Conservation (phyloP, 2,797 vertebrate species). For the Leptodactylus fallax region DNA sequence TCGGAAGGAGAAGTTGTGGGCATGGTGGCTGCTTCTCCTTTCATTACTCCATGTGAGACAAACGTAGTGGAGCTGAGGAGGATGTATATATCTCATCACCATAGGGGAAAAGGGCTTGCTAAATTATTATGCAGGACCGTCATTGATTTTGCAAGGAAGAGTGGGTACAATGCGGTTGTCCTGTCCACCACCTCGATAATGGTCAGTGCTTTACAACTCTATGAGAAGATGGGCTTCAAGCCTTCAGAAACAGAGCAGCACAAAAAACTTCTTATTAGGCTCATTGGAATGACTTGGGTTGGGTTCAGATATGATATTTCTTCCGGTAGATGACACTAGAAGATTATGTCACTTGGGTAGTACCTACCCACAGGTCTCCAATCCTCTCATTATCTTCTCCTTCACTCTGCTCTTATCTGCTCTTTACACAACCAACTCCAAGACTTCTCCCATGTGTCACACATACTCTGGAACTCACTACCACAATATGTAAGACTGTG, state of each 20-base stretch:
- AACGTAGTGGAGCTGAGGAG: slow-evolving; percentile 62
- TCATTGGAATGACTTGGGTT: too few relatives aligned
- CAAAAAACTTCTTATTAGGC: background rate
- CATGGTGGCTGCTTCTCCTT: slow-evolving; percentile 58
- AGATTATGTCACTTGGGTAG: too few relatives aligned
- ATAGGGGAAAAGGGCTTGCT: slow-evolving; percentile 58
- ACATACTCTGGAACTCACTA: too few relatives aligned
- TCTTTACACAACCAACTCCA: too few relatives aligned
- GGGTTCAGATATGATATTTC: too few relatives aligned
- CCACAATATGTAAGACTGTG: too few relatives aligned
- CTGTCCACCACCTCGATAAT: slow-evolving; percentile 66
- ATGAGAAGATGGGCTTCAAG: slow-evolving; percentile 63
- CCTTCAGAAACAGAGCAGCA: background rate
- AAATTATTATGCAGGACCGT: slow-evolving; percentile 41
- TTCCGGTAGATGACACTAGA: too few relatives aligned
- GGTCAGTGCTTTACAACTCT: slow-evolving; percentile 37
- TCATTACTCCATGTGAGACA: background rate
- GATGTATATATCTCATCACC: slow-evolving; percentile 61
- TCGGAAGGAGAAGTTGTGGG: slow-evolving; percentile 66
- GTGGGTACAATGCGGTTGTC: slow-evolving; percentile 59
- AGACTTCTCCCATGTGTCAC: too few relatives aligned
- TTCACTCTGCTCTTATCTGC: too few relatives aligned
- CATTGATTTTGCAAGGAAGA: slow-evolving; percentile 42
- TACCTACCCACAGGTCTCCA: too few relatives aligned
- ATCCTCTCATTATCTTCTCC: too few relatives aligned